Conservation (phyloP, 2,888 invertebrate genomes). For the Zelleria hepariella region DNA sequence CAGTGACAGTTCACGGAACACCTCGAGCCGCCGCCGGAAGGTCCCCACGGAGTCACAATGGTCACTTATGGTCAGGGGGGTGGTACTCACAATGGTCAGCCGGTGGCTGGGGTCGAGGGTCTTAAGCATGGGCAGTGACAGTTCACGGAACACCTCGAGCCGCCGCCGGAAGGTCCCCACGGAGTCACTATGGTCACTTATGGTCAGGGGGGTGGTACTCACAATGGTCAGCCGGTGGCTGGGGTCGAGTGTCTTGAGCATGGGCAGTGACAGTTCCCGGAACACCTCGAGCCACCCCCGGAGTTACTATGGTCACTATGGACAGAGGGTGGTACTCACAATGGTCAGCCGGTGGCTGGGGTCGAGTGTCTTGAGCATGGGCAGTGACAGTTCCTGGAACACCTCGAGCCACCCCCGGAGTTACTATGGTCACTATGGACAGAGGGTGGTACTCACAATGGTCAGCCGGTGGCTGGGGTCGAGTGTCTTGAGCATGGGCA, state of each 20-base stretch:
- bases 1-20: too few species aligned
- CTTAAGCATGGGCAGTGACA: conserved; percentile 91
- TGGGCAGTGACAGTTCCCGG: conserved; percentile 88
- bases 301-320: too few species aligned
- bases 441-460: too few species aligned
- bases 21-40: not conserved
- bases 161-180: conserved; percentile 88
- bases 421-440: too few species aligned
- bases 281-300: conserved; percentile 87
- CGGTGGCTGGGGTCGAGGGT: conserved; percentile 85
- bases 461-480: conserved; percentile 86
- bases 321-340: too few species aligned
- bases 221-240: conserved; percentile 88
- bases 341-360: conserved; percentile 86
- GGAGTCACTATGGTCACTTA: too few species aligned
- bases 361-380: conserved; percentile 90
- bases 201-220: too few species aligned
- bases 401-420: too few species aligned
- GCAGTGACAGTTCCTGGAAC: conserved; percentile 89
- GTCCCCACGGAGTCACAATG: conserved; percentile 67
- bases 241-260: conserved; percentile 88
- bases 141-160: conserved; percentile 88
- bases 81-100: conserved; percentile 87
- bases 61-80: too few species aligned
- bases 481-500: conserved; percentile 90